Evolutionary conservation across 1,140 invertebrate species (phyloP).

Genomic region (Geopemphigus sp.): DNA sequence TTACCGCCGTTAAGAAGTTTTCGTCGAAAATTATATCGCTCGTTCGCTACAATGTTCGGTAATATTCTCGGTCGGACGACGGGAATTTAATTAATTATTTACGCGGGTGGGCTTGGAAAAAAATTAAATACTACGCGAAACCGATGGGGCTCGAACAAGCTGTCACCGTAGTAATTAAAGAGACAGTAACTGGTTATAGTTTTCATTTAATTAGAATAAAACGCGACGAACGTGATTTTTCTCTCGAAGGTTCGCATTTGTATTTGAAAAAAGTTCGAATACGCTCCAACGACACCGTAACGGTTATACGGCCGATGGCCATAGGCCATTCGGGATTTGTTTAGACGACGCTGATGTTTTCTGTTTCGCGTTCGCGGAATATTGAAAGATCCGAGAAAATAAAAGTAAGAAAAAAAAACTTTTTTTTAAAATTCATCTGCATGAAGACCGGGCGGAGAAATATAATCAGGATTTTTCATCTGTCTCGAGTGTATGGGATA

Average conservation of each 20-base stretch:
- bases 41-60: too few relatives aligned
- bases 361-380: neutral
- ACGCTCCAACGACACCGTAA: too few relatives aligned
- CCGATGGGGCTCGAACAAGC: slow-evolving; percentile 5
- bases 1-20: too few relatives aligned
- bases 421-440: neutral
- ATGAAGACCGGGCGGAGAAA: neutral
- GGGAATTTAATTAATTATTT: neutral
- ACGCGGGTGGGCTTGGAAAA: neutral
- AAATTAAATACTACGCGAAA: slow-evolving; percentile 11
- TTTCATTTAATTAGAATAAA: neutral
- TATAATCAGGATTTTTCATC: slow-evolving; percentile 27
- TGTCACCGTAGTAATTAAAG: slow-evolving; percentile 8
- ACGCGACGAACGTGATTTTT: neutral
- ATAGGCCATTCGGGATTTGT: too few relatives aligned
- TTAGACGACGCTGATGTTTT: neutral
- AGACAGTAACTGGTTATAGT: neutral
- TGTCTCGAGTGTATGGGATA: neutral
- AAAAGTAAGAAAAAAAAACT: neutral
- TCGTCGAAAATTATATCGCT: too few relatives aligned
- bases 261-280: too few relatives aligned
- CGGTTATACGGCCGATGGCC: too few relatives aligned
- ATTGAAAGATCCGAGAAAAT: neutral
- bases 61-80: neutral
- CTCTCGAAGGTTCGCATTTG: too few relatives aligned